Conservation (phyloP, 1,140 invertebrate species). For the Antheraea pernyi region DNA sequence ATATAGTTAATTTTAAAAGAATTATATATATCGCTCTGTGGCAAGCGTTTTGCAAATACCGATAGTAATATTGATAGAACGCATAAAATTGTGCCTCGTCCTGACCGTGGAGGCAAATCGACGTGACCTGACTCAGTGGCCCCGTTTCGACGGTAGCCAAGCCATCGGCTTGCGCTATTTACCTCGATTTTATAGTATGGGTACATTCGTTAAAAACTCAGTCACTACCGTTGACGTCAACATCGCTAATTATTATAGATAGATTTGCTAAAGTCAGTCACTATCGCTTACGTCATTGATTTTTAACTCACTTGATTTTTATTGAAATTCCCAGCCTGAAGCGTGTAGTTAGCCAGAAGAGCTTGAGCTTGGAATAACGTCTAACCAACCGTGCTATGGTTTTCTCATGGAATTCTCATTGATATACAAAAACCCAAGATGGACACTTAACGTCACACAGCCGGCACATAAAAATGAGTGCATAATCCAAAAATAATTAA, state of each 20-base stretch:
- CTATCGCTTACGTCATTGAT: too few relatives aligned
- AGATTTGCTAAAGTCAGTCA: too few relatives aligned
- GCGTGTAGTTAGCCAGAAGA: too few relatives aligned
- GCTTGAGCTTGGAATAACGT: too few relatives aligned
- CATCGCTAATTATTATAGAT: background rate
- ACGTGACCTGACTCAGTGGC: constrained; percentile 51
- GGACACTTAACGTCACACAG: too few relatives aligned
- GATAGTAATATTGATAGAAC: background rate
- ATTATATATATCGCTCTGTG: background rate
- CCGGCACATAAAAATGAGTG: too few relatives aligned
- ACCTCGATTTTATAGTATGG: constrained; percentile 23
- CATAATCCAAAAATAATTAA: too few relatives aligned
- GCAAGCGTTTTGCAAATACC: background rate
- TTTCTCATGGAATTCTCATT: too few relatives aligned
- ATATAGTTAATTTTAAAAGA: background rate
- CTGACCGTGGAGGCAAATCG: constrained; percentile 28
- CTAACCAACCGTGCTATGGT: too few relatives aligned
- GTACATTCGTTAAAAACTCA: background rate
- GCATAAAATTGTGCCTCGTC: constrained; percentile 8
- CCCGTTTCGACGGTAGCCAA: constrained; percentile 33
- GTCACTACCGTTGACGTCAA: background rate
- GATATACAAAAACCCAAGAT: too few relatives aligned
- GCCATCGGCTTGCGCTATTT: constrained; percentile 37
- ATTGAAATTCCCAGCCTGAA: too few relatives aligned
- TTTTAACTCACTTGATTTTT: too few relatives aligned